Conservation (phyloP, 2,888 invertebrate species). For the Galeopsomyia nigrocyanea region DNA sequence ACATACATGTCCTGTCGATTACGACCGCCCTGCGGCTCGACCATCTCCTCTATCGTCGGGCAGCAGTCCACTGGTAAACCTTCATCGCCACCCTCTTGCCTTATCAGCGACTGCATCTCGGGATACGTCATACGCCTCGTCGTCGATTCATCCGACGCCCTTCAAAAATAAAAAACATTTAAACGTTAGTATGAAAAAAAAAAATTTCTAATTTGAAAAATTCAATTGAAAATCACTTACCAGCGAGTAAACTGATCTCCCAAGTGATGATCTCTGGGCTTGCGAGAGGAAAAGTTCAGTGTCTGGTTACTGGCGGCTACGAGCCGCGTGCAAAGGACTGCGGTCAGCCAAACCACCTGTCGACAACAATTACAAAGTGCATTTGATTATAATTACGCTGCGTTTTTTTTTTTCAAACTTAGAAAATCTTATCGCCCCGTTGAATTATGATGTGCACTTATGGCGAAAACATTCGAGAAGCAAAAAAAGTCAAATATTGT, state of each 20-base stretch:
- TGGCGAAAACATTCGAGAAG: too few species aligned
- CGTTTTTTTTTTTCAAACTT: too few species aligned
- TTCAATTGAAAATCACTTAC: slow-evolving; percentile 53
- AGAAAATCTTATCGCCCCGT: too few species aligned
- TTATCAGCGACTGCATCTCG: slow-evolving; percentile 76
- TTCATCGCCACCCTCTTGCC: slow-evolving; percentile 71
- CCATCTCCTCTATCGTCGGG: slow-evolving; percentile 83
- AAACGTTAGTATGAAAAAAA: too few species aligned
- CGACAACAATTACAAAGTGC: slow-evolving; percentile 45
- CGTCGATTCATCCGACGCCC: slow-evolving; percentile 66
- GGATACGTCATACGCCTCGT: slow-evolving; percentile 74
- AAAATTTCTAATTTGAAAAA: slow-evolving; percentile 52
- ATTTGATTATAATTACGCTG: too few species aligned
- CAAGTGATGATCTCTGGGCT: slow-evolving; percentile 61
- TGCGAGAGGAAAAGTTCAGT: slow-evolving; percentile 62
- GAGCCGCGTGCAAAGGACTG: slow-evolving; percentile 70
- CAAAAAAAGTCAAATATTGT: too few species aligned
- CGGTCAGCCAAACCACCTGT: slow-evolving; percentile 75
- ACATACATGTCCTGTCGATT: slow-evolving; percentile 81
- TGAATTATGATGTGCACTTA: too few species aligned
- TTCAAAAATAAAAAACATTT: neutral
- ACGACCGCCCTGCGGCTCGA: slow-evolving; percentile 82
- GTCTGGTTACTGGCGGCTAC: slow-evolving; percentile 67
- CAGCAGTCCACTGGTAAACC: slow-evolving; percentile 81
- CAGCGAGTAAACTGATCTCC: slow-evolving; percentile 62